Conservation (phyloP, 2,888 invertebrate genomes). For the Cynaeus angustus region DNA sequence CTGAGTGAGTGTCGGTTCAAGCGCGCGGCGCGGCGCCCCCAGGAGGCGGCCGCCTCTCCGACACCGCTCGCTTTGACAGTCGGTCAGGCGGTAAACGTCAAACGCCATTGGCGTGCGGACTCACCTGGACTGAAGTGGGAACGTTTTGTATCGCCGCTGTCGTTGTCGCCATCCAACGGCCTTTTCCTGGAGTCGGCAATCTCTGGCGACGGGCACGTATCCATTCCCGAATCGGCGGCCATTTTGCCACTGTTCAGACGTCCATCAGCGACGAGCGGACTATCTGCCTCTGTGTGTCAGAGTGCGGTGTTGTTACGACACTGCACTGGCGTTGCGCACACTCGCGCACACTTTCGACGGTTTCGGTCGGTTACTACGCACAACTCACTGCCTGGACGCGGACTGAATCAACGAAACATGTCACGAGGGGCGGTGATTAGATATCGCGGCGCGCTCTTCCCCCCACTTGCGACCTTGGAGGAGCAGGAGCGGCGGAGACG, state of each 20-base stretch:
- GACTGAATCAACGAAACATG: conserved; percentile 50
- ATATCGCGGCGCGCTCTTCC: conserved; percentile 53
- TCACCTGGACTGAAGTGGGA: conserved; percentile 94
- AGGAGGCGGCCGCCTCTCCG: conserved; percentile 42
- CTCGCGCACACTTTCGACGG: conserved; percentile 32
- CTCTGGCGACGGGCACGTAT: conserved; percentile 95
- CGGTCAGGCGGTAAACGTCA: conserved; percentile 44
- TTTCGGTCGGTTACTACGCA: conserved; percentile 2
- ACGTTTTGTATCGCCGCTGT: conserved; percentile 91
- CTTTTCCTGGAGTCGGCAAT: conserved; percentile 92
- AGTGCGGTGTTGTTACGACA: conserved; percentile 47
- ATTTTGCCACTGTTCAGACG: conserved; percentile 76
- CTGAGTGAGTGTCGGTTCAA: neutral
- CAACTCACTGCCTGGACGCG: conserved; percentile 25
- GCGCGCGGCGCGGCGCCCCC: conserved; percentile 38
- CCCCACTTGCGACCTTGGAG: conserved; percentile 33
- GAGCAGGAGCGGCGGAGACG: conserved; percentile 21
- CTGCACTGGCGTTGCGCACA: conserved; percentile 50
- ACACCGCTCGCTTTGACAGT: conserved; percentile 38
- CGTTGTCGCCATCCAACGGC: conserved; percentile 89
- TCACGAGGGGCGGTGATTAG: conserved; percentile 57
- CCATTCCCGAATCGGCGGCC: conserved; percentile 95
- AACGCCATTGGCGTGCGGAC: conserved; percentile 55
- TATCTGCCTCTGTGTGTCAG: conserved; percentile 7
- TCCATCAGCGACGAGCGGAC: conserved; percentile 60